phyloP scores from a whole-genome alignment of 1,140 invertebrate genomes.

The Plutomurus gul region DNA sequence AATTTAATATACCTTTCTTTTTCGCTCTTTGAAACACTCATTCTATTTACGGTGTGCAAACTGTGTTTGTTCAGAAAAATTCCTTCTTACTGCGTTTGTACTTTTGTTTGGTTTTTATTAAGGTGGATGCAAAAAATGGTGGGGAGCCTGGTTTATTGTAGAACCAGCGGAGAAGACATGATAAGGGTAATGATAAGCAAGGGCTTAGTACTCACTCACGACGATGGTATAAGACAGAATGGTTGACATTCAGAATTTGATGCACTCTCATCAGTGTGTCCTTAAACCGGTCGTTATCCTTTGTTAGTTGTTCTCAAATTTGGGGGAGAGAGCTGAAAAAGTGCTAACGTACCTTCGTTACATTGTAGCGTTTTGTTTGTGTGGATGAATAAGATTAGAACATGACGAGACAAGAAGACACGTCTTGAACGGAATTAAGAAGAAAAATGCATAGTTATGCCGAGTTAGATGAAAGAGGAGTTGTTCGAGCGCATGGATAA shows the following conservation, averaged over 20 bases:
- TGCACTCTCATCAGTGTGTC: constrained; percentile 1
- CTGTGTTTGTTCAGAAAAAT: not conserved
- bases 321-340: not conserved
- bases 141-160: not conserved
- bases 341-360: not conserved
- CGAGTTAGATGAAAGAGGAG: not conserved
- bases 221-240: not conserved
- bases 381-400: not conserved
- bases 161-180: not conserved
- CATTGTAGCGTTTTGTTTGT: not conserved
- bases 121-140: not conserved
- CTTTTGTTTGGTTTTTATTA: too few species aligned
- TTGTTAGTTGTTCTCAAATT: not conserved
- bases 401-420: not conserved
- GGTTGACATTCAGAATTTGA: constrained; percentile 13
- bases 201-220: not conserved
- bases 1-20: not conserved
- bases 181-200: not conserved
- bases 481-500: not conserved
- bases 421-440: not conserved
- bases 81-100: not conserved
- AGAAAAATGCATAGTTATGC: not conserved
- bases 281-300: not conserved
- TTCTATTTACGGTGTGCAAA: not conserved
- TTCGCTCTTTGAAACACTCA: not conserved